Evolutionary conservation across 2,888 invertebrate species (phyloP).

Genomic region (Scrobipalpa atriplicella): DNA sequence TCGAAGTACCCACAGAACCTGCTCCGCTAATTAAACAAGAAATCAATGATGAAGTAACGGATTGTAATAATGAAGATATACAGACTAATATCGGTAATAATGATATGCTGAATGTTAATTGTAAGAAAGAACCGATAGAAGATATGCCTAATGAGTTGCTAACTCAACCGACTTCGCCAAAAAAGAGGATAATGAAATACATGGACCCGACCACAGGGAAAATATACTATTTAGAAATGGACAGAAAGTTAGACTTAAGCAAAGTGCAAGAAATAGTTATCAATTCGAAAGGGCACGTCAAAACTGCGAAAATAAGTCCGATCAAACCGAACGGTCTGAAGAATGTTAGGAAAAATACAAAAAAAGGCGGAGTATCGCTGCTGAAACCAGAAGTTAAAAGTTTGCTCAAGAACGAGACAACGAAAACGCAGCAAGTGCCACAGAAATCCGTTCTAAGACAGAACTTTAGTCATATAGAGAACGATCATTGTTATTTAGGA

Average conservation of each 20-base stretch:
- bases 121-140: conserved; percentile 31
- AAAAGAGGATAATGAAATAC: conserved; percentile 72
- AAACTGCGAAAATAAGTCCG: conserved; percentile 65
- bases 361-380: conserved; percentile 56
- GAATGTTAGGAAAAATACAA: conserved; percentile 46
- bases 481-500: conserved; percentile 73
- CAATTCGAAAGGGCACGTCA: conserved; percentile 54
- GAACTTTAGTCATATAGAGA: conserved; percentile 61
- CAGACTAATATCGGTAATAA: not conserved
- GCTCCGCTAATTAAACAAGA: conserved; percentile 9
- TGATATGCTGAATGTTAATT: not conserved
- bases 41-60: not conserved
- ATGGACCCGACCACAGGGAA: conserved; percentile 71
- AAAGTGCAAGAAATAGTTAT: conserved; percentile 74
- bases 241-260: conserved; percentile 62
- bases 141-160: conserved; percentile 53
- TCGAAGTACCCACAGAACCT: not conserved
- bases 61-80: not conserved
- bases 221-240: conserved; percentile 75
- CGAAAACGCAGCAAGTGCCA: not conserved
- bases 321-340: conserved; percentile 65
- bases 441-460: conserved; percentile 32
- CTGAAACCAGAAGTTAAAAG: conserved; percentile 65
- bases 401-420: conserved; percentile 50
- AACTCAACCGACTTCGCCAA: conserved; percentile 48